These are phyloP conservation scores for Eulemur coronatus DNA, from an alignment of 2,797 vertebrate genomes.

Conservation along the genomic window DNA sequence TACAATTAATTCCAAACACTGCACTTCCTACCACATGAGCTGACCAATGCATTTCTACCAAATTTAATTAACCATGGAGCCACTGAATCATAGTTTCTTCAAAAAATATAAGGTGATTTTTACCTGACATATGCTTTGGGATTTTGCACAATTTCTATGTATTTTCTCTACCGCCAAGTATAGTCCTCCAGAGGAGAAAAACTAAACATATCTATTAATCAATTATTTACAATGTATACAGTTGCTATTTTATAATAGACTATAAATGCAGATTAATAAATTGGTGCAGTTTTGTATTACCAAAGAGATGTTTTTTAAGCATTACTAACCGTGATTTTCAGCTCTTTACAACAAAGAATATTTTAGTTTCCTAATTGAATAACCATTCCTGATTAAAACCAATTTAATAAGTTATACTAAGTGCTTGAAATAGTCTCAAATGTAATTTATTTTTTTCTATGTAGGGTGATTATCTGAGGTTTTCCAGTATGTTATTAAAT, in stretches of 20 bases:
- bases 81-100: background rate
- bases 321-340: conserved; percentile 40
- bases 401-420: conserved; percentile 35
- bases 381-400: conserved; percentile 34
- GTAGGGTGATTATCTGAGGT: background rate
- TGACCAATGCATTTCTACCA: background rate
- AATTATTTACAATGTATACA: background rate
- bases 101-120: background rate
- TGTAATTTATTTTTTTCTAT: conserved; percentile 19
- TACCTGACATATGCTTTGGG: background rate
- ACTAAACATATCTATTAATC: conserved; percentile 1
- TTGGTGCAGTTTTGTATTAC: conserved; percentile 20
- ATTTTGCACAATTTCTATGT: background rate
- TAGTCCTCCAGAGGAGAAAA: background rate
- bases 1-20: background rate
- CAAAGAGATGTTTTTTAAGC: conserved; percentile 50
- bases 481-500: background rate
- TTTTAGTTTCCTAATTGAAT: conserved; percentile 67
- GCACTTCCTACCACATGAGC: background rate
- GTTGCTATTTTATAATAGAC: conserved; percentile 13
- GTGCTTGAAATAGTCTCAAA: conserved; percentile 14
- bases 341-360: background rate
- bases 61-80: background rate
- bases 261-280: conserved; percentile 47
- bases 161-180: background rate